Conservation (phyloP, 2,113 vertebrate species). For the Platysternon megacephalum region DNA sequence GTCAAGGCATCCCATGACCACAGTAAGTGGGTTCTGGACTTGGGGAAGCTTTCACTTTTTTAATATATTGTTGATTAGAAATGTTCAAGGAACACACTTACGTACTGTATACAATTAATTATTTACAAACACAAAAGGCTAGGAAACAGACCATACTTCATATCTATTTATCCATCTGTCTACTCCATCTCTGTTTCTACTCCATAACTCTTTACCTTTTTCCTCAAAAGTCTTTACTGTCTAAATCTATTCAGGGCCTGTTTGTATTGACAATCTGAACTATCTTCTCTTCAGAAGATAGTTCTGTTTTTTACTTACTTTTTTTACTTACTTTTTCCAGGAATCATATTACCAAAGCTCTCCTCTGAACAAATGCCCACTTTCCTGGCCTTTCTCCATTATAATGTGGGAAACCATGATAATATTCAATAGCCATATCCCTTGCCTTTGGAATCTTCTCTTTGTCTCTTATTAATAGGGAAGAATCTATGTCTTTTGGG, state of each 20-base stretch:
- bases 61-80: rapidly evolving
- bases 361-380: neutral
- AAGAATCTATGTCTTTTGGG: neutral
- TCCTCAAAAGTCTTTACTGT: neutral
- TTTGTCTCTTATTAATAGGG: neutral
- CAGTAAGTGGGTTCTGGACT: neutral
- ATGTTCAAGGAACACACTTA: neutral
- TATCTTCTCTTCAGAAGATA: neutral
- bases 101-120: neutral
- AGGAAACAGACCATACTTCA: neutral
- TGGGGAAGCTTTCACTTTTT: neutral
- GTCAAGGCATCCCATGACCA: neutral
- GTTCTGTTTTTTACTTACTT: conserved; percentile 21
- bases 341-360: neutral
- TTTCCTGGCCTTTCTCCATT: neutral
- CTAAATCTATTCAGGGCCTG: neutral
- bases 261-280: conserved; percentile 18
- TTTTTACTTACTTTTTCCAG: conserved; percentile 17
- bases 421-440: neutral
- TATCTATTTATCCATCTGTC: neutral
- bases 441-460: neutral
- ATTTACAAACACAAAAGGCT: neutral
- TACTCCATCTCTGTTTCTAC: neutral
- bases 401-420: neutral
- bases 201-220: neutral